A percentile compares a stretch with the other conserved stretches of the same genome.
Evolutionary conservation across 2,797 vertebrate species (phyloP).

Genomic region (Smutsia gigantea): DNA sequence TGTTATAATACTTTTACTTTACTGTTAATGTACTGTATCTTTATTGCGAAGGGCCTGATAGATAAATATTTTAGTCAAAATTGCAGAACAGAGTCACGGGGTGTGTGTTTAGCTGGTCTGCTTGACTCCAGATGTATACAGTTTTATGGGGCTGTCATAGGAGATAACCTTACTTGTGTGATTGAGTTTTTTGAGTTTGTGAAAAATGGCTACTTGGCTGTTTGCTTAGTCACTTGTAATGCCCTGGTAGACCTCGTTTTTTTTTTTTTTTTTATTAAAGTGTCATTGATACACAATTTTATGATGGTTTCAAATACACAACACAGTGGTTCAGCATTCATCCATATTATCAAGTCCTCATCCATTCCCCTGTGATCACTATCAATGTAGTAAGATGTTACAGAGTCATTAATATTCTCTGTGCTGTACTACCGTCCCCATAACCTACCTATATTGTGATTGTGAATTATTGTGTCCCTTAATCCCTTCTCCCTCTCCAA

Average conservation of each 20-base stretch:
- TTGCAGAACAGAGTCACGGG: background rate
- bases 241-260: background rate
- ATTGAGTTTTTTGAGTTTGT: background rate
- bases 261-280: background rate
- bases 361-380: no score
- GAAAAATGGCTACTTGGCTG: background rate
- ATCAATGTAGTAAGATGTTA: no score
- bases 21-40: background rate
- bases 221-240: constrained; percentile 30
- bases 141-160: background rate
- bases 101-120: background rate
- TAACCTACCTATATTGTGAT: no score
- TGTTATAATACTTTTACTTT: background rate
- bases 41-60: background rate
- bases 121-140: background rate
- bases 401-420: no score
- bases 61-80: background rate
- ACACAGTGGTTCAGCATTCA: no score
- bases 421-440: no score
- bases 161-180: background rate
- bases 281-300: no score
- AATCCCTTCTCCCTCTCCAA: no score
- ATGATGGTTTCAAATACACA: no score
- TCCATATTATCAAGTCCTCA: no score
- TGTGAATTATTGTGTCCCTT: no score